phyloP scores from a whole-genome alignment of 2,113 vertebrate genomes.

The Monopterus albus region DNA sequence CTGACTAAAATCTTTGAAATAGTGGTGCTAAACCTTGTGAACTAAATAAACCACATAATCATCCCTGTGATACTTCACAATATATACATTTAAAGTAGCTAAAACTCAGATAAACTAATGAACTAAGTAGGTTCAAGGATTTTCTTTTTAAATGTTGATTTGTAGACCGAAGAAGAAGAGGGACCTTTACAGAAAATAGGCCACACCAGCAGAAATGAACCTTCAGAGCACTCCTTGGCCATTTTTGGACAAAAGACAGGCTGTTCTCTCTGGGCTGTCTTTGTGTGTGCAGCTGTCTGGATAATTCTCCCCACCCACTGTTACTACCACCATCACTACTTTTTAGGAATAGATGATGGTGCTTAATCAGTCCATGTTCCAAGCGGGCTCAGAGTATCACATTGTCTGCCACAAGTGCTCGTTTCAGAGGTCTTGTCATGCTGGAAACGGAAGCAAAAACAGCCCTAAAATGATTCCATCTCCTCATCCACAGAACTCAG shows the following conservation, averaged over 20 bases:
- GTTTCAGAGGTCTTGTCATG: slow-evolving; percentile 28
- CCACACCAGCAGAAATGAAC: neutral
- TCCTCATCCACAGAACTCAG: neutral
- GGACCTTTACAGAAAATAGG: slow-evolving; percentile 22
- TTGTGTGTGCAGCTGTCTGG: slow-evolving; percentile 20
- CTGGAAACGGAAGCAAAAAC: slow-evolving; percentile 15
- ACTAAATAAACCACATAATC: neutral
- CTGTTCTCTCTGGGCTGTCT: neutral
- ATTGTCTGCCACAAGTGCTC: slow-evolving; percentile 26
- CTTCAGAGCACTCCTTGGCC: neutral
- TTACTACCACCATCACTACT: neutral
- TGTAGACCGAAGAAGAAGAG: neutral
- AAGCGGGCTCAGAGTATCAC: slow-evolving; percentile 38
- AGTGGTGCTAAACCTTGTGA: neutral
- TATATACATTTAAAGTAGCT: neutral
- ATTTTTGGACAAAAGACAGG: neutral
- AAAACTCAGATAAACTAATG: neutral
- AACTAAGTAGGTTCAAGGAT: neutral
- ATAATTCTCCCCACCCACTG: slow-evolving; percentile 2
- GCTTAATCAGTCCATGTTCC: slow-evolving; percentile 21
- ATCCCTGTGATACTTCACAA: neutral
- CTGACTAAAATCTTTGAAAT: slow-evolving; percentile 7
- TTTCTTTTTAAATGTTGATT: neutral
- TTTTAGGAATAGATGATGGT: slow-evolving; percentile 26
- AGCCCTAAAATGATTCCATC: no score